phyloP scores from a whole-genome alignment of 1,140 invertebrate genomes.

The Andrena cerasifolii region DNA sequence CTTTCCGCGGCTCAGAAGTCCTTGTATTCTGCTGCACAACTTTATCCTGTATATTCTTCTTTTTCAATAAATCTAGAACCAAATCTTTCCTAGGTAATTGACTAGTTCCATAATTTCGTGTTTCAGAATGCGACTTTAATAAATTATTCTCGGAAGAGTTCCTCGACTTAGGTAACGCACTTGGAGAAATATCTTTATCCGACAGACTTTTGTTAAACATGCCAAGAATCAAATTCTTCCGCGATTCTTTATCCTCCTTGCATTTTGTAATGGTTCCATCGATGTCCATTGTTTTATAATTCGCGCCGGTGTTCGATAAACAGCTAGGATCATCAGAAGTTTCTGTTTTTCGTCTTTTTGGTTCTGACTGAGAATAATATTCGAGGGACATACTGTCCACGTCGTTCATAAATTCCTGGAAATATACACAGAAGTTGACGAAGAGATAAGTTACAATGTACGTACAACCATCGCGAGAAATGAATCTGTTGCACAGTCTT shows the following conservation, averaged over 20 bases:
- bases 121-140: background rate
- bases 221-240: constrained; percentile 36
- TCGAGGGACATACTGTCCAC: constrained; percentile 36
- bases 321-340: background rate
- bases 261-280: background rate
- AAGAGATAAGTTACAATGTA: no score
- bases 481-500: background rate
- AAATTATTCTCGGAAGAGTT: background rate
- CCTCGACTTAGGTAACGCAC: background rate
- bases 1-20: background rate
- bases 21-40: background rate
- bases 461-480: no score
- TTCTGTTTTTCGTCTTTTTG: constrained; percentile 56
- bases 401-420: constrained; percentile 64
- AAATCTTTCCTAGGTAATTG: constrained; percentile 33
- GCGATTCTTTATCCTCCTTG: background rate
- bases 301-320: background rate
- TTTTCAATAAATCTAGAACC: constrained; percentile 33
- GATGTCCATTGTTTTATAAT: background rate
- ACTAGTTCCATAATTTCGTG: background rate
- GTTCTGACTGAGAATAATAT: constrained; percentile 9
- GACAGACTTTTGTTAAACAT: constrained; percentile 28
- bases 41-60: constrained; percentile 9
- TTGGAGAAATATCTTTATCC: constrained; percentile 13
- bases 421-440: no score